These are phyloP conservation scores for Elmis aenea DNA, from an alignment of 2,888 invertebrate genomes.

Conservation along the genomic window DNA sequence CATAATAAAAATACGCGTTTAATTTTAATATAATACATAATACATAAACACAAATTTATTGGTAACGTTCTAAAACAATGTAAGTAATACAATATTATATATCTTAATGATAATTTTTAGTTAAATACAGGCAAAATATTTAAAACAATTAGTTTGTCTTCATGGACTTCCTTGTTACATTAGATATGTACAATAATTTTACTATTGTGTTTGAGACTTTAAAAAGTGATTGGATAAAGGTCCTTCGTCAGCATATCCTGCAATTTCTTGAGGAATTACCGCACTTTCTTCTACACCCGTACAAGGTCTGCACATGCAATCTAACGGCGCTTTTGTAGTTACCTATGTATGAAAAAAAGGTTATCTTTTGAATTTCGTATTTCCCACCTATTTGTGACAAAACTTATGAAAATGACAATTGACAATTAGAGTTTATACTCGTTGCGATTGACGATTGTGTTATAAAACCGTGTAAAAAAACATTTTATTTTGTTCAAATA, in stretches of 20 bases:
- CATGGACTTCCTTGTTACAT: too few species aligned
- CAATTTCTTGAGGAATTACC: slow-evolving; percentile 85
- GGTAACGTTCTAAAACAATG: too few species aligned
- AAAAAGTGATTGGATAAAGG: slow-evolving; percentile 76
- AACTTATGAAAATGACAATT: not conserved
- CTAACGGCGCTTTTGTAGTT: slow-evolving; percentile 85
- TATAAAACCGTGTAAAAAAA: too few species aligned
- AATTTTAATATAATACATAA: too few species aligned
- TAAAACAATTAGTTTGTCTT: not conserved
- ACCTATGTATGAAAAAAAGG: slow-evolving; percentile 52
- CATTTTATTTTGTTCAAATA: too few species aligned
- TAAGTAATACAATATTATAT: too few species aligned
- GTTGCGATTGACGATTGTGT: too few species aligned
- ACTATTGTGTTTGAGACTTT: slow-evolving; percentile 58
- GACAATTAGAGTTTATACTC: too few species aligned
- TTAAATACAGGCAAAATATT: not conserved
- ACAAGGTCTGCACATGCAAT: slow-evolving; percentile 93
- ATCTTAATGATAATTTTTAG: not conserved
- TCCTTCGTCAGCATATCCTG: slow-evolving; percentile 78
- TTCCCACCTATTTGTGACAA: not conserved
- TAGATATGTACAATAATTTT: slow-evolving; percentile 1
- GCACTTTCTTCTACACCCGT: slow-evolving; percentile 83
- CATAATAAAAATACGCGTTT: too few species aligned
- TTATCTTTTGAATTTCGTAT: not conserved
- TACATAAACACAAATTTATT: too few species aligned